These are phyloP conservation scores for Xenentodon cancila DNA, from an alignment of 2,797 vertebrate species.

Conservation along the genomic window DNA sequence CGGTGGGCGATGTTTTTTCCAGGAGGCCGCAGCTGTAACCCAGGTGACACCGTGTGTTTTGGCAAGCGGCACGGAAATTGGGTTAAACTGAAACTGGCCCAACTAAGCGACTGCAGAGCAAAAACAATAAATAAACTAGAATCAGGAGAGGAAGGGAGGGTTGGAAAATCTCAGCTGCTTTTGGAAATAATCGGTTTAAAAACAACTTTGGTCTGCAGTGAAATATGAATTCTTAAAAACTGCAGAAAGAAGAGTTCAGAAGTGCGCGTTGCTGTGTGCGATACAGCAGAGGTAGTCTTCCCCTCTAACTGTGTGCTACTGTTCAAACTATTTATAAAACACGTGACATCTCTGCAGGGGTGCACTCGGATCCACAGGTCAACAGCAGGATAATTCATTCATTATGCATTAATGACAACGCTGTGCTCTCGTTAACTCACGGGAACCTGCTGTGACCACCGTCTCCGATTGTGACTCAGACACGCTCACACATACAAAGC, in stretches of 20 bases:
- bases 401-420: slow-evolving; percentile 46
- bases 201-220: too few relatives aligned
- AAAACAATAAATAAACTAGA: slow-evolving; percentile 28
- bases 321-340: slow-evolving; percentile 33
- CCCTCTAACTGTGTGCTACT: slow-evolving; percentile 8
- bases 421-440: slow-evolving; percentile 34
- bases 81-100: slow-evolving; percentile 29
- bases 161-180: too few relatives aligned
- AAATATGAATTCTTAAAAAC: too few relatives aligned
- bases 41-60: slow-evolving; percentile 66
- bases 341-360: slow-evolving; percentile 30
- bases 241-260: too few relatives aligned
- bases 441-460: slow-evolving; percentile 49
- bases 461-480: slow-evolving; percentile 5
- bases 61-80: slow-evolving; percentile 53
- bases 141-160: slow-evolving; percentile 1
- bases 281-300: not conserved
- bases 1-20: slow-evolving; percentile 50
- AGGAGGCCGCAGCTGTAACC: slow-evolving; percentile 53
- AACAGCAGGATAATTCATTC: slow-evolving; percentile 36
- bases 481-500: slow-evolving; percentile 15
- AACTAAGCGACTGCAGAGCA: slow-evolving; percentile 13
- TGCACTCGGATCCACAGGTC: slow-evolving; percentile 8
- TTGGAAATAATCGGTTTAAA: too few relatives aligned
- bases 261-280: not conserved